Evolutionary conservation across 2,113 vertebrate species (phyloP), one percentile per base, ranked within the genome.

Genomic region (Notiomystis cincta): DNA sequence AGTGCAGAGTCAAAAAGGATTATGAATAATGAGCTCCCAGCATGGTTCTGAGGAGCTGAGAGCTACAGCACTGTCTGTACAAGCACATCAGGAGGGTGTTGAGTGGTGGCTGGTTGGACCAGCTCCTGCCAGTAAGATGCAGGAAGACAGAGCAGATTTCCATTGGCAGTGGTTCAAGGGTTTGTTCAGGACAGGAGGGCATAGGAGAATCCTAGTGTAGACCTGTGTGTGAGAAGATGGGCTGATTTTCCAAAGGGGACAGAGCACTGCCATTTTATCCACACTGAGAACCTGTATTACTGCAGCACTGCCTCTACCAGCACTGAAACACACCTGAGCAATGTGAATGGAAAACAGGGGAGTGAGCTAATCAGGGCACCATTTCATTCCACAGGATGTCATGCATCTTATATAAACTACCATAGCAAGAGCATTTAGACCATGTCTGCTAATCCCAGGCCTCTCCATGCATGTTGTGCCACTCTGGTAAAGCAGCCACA

Each of bases 21-120:
- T 69, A 28, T 20, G 35, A 19, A 30, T 53, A 47, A 17, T 3
- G 15, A 7, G 33, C 23, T 64, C 13, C 61, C 15, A 38, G 66
- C 9, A 31, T 11, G 31, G 53, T 25, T 37, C 21, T 27, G 65
- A 31, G 65, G 35, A 78, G 35, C 27, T 2, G 4, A 73, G 60
- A 90, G 54, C 64, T 81, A 69, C 20, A 72, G 22, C 48, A 37
- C 30, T 17, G 30, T 37, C 44, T 82, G 47, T 44, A 35, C 23
- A 44, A 35, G 38, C 0, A 0, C 27, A 28, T 30, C 65, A 64
- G 33, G 44, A 53, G 44, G 48, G 9, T 5, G 1, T n/a, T 30
- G 54, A 60, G 40, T 38, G n/a, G 48, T 57, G 44, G 42, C 51
- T 66, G 28, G 24, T 24, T 35, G 50, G 42, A 57, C 23, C 37